A percentile compares a stretch with the other conserved stretches of the same genome.
Evolutionary conservation across 2,113 vertebrate genomes (phyloP).

Genomic region (Motacilla alba): DNA sequence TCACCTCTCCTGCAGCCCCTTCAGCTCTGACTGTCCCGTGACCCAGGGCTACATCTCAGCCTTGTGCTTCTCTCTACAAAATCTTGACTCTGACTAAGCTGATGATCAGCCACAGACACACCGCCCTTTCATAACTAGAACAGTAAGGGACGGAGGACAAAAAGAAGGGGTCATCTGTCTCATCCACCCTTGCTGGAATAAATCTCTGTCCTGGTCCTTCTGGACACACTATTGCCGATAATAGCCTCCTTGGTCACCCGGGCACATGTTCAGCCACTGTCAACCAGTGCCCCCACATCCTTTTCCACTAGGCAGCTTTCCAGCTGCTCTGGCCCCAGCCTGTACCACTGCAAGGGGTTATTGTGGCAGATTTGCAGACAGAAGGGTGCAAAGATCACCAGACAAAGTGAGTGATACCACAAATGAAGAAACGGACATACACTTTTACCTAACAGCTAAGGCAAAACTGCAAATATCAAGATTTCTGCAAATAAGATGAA

Average conservation of each 20-base stretch:
- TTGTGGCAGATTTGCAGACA: neutral
- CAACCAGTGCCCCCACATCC: neutral
- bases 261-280: neutral
- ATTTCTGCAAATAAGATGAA: neutral
- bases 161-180: neutral
- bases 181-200: neutral
- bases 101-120: neutral
- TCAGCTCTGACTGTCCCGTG: neutral
- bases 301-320: neutral
- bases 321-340: neutral
- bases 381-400: neutral
- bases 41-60: neutral
- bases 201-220: neutral
- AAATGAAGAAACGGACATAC: neutral
- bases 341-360: neutral
- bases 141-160: neutral
- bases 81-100: neutral
- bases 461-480: neutral
- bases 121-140: neutral
- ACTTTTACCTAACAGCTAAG: neutral
- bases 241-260: neutral
- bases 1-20: neutral
- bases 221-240: neutral
- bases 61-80: neutral
- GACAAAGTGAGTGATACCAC: neutral